Conservation (phyloP, 2,113 vertebrate species). For the Cnemophilus loriae region DNA sequence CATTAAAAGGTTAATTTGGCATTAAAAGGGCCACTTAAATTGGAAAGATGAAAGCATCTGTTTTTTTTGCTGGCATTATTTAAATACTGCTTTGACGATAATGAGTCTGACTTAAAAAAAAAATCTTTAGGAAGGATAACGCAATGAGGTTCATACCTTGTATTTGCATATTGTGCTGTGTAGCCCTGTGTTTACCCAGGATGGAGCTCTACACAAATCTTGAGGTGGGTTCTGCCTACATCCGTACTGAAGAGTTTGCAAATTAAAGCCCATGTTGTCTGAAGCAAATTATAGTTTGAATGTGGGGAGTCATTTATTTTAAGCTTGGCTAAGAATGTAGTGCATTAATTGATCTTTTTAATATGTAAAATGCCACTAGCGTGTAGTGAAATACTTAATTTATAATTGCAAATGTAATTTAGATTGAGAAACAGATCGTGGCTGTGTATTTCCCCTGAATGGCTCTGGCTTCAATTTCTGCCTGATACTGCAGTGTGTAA, state of each 20-base stretch:
- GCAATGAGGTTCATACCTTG: not conserved
- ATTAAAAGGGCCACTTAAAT: not conserved
- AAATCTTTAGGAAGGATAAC: not conserved
- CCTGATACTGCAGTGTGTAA: not conserved
- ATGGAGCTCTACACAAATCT: not conserved
- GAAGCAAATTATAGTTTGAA: conserved; percentile 27
- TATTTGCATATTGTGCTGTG: not conserved
- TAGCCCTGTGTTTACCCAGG: not conserved
- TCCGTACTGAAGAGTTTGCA: not conserved
- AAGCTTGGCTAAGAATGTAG: not conserved
- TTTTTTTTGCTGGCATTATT: not conserved
- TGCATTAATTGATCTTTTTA: conserved; percentile 6
- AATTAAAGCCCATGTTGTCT: not conserved
- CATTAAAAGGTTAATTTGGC: conserved; percentile 19
- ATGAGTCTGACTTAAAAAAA: not conserved
- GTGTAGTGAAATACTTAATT: not conserved
- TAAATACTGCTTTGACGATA: not conserved
- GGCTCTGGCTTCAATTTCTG: not conserved
- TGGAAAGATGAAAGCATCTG: conserved; percentile 4
- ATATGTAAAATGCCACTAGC: not conserved
- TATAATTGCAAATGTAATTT: not conserved
- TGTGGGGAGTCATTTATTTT: not conserved
- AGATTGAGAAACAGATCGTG: not conserved
- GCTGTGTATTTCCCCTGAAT: not conserved
- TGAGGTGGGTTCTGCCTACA: conserved; percentile 6